Conservation (phyloP, 2,113 vertebrate species). For the Lasiurus cinereus region DNA sequence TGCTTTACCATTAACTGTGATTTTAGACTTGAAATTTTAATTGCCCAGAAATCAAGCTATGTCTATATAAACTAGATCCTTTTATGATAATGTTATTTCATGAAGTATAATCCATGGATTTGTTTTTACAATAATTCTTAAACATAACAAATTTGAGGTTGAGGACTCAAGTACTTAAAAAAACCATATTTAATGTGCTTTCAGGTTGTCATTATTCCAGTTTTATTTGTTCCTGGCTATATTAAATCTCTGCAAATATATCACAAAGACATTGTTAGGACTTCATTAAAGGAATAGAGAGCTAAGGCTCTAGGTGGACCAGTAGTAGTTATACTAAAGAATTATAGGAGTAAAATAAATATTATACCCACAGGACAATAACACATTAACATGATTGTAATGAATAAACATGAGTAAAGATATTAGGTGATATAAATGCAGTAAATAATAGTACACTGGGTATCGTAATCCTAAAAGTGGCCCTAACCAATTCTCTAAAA, state of each 20-base stretch:
- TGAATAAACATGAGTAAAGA: neutral
- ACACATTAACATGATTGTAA: neutral
- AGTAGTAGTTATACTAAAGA: neutral
- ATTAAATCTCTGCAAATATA: slow-evolving; percentile 17
- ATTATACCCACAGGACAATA: slow-evolving; percentile 7
- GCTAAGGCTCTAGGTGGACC: neutral
- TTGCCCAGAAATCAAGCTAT: slow-evolving; percentile 32
- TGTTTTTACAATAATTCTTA: neutral
- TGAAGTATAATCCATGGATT: neutral
- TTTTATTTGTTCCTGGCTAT: slow-evolving; percentile 44
- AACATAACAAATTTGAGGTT: neutral
- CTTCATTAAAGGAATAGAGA: neutral
- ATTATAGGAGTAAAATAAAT: slow-evolving; percentile 11
- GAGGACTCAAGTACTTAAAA: neutral
- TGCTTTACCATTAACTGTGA: neutral
- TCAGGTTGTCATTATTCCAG: slow-evolving; percentile 41
- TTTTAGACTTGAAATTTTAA: slow-evolving; percentile 41
- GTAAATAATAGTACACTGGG: neutral
- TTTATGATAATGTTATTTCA: neutral
- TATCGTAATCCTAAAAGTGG: slow-evolving; percentile 16
- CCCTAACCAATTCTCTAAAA: slow-evolving; percentile 36
- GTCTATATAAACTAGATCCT: neutral
- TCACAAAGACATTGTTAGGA: neutral
- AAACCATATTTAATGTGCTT: slow-evolving; percentile 14
- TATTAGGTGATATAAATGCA: neutral